These are phyloP conservation scores for Erpetoichthys calabaricus DNA, from an alignment of 2,797 vertebrate genomes.

Conservation along the genomic window DNA sequence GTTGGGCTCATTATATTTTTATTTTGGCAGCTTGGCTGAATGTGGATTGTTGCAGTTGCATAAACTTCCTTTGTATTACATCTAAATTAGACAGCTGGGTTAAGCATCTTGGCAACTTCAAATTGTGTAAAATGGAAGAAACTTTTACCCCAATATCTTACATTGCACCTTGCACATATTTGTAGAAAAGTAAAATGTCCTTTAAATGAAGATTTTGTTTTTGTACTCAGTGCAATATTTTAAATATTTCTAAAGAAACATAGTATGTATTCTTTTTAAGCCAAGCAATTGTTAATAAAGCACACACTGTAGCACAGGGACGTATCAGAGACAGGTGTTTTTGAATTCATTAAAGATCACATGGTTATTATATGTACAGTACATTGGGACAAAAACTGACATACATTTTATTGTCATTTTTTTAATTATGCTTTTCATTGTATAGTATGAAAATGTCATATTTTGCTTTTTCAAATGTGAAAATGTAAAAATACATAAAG, in stretches of 20 bases:
- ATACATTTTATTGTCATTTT: background rate
- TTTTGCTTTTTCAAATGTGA: background rate
- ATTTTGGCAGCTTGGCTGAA: conserved; percentile 35
- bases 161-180: background rate
- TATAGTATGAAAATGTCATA: background rate
- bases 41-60: conserved; percentile 39
- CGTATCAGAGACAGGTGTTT: no score
- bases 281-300: no score
- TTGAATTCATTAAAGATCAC: no score
- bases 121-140: background rate
- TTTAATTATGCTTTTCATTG: background rate
- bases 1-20: conserved; percentile 31
- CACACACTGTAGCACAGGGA: no score
- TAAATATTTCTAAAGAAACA: no score
- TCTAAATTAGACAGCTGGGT: conserved; percentile 32
- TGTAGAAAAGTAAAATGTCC: no score
- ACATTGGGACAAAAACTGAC: no score
- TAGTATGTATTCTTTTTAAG: no score
- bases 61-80: conserved; percentile 35
- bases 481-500: background rate
- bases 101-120: conserved; percentile 28
- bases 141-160: conserved; percentile 1
- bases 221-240: no score
- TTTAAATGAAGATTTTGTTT: no score
- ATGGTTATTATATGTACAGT: no score